These are phyloP conservation scores for Telenomus remus DNA, from an alignment of 1,140 invertebrate genomes.

Conservation along the genomic window DNA sequence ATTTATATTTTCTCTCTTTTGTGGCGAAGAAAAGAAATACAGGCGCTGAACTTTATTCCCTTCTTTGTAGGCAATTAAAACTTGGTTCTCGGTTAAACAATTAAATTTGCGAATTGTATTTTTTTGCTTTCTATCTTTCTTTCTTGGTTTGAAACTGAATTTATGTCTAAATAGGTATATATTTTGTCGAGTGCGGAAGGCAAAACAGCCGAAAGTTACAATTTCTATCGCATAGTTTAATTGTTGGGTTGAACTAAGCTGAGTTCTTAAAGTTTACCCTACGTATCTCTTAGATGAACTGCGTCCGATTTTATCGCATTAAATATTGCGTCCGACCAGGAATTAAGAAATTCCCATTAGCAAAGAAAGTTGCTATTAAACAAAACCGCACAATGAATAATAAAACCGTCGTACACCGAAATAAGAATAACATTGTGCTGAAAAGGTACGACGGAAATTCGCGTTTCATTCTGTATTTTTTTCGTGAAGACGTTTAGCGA, in stretches of 20 bases:
- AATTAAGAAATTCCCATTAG: slow-evolving; percentile 53
- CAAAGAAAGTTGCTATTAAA: slow-evolving; percentile 39
- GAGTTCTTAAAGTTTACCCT: slow-evolving; percentile 56
- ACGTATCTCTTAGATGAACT: slow-evolving; percentile 57
- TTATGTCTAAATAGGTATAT: slow-evolving; percentile 1
- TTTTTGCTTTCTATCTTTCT: too few relatives aligned
- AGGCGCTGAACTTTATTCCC: too few relatives aligned
- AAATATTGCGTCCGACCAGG: slow-evolving; percentile 50
- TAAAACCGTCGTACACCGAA: slow-evolving; percentile 25
- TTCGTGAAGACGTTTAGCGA: too few relatives aligned
- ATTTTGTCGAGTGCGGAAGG: slow-evolving; percentile 20
- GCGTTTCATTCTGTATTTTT: background rate
- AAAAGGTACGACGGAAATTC: slow-evolving; percentile 4
- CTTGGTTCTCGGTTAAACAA: too few relatives aligned
- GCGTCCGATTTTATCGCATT: slow-evolving; percentile 53
- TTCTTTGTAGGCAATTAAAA: too few relatives aligned
- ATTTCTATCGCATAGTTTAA: slow-evolving; percentile 53
- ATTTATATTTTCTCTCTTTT: too few relatives aligned
- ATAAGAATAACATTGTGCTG: slow-evolving; percentile 18
- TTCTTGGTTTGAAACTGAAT: background rate
- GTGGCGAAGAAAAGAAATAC: too few relatives aligned
- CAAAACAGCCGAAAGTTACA: slow-evolving; percentile 40
- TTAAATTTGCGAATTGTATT: too few relatives aligned
- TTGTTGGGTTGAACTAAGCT: slow-evolving; percentile 52
- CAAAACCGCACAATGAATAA: slow-evolving; percentile 36